Evolutionary conservation across 2,888 invertebrate genomes (phyloP).

Genomic region (Brenthis hecate): DNA sequence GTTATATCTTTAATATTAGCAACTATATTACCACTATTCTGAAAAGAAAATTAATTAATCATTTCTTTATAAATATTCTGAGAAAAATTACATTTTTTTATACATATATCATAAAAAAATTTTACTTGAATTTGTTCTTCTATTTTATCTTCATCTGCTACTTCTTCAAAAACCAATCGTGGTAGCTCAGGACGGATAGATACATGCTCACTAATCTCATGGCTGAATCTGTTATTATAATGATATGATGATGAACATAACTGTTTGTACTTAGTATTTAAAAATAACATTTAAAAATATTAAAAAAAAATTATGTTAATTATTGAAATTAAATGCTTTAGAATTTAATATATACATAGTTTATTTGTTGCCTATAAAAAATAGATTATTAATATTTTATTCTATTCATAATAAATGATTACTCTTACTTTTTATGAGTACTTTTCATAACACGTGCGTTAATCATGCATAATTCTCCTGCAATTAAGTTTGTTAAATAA

Average conservation of each 20-base stretch:
- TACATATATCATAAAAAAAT: too few relatives aligned
- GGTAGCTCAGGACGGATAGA: conserved; percentile 41
- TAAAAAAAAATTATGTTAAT: background rate
- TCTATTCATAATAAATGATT: background rate
- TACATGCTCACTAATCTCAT: background rate
- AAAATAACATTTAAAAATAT: too few relatives aligned
- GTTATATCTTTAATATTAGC: conserved; percentile 67
- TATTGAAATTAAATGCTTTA: background rate
- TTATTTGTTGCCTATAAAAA: background rate
- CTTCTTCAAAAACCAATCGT: conserved; percentile 47
- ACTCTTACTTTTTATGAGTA: conserved; percentile 67
- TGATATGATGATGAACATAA: too few relatives aligned
- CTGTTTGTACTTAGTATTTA: too few relatives aligned
- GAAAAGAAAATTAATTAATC: conserved; percentile 38
- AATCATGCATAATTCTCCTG: conserved; percentile 71
- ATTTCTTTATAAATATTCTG: background rate
- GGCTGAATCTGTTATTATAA: background rate
- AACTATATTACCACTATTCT: conserved; percentile 67
- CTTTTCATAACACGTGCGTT: conserved; percentile 62
- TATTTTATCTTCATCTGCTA: conserved; percentile 55
- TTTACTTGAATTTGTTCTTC: conserved; percentile 59
- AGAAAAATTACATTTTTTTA: too few relatives aligned
- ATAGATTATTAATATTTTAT: background rate
- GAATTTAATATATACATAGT: background rate
- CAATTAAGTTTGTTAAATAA: conserved; percentile 40